Conservation (phyloP, 2,888 invertebrate species). For the Volucella inanis region DNA sequence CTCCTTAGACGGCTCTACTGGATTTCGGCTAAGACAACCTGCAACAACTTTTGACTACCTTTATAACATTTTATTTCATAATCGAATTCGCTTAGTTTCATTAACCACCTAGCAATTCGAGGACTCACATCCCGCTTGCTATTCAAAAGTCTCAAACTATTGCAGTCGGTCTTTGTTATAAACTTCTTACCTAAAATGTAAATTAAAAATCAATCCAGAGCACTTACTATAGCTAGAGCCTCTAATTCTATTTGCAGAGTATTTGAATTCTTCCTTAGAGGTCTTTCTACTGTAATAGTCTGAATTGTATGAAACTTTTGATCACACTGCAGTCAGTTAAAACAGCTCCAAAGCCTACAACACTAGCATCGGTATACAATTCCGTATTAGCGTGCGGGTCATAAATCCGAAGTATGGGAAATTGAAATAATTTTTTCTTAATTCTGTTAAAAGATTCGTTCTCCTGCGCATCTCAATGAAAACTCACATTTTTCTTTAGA, state of each 20-base stretch:
- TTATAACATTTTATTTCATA: slow-evolving; percentile 7
- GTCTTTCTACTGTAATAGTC: background rate
- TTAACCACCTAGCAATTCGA: slow-evolving; percentile 7
- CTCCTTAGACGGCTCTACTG: background rate
- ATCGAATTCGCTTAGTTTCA: slow-evolving; percentile 11
- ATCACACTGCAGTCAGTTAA: background rate
- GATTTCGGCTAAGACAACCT: slow-evolving; percentile 6
- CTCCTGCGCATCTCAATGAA: slow-evolving; percentile 3
- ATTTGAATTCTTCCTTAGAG: background rate
- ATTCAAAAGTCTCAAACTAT: background rate
- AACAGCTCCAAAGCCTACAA: background rate
- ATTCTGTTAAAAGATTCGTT: background rate
- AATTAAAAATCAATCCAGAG: background rate
- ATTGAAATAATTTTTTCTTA: background rate
- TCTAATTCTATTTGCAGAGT: background rate
- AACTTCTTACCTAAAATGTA: background rate
- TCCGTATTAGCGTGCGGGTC: background rate
- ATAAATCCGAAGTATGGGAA: background rate
- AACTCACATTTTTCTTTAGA: slow-evolving; percentile 2
- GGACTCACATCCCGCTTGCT: slow-evolving; percentile 9
- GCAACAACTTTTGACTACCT: slow-evolving; percentile 6
- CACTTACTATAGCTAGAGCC: background rate
- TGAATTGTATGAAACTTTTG: background rate
- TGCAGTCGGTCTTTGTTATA: slow-evolving; percentile 1
- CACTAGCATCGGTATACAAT: background rate